Base-by-base conservation (phyloP, 1,140 invertebrate species). In the Heliconius nattereri region DNA sequence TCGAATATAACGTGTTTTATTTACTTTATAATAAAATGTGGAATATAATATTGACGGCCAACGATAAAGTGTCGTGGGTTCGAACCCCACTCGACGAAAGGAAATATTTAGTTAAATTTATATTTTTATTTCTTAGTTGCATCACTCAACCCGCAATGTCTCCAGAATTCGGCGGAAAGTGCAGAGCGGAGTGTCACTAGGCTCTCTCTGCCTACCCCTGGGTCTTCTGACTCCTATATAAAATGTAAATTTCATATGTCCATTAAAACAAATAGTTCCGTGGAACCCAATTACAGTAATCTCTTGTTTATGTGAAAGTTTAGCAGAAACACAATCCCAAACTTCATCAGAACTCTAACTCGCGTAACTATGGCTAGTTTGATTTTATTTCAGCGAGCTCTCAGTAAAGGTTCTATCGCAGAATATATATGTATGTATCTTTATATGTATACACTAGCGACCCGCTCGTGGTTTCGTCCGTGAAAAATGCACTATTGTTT, bases 261-360 rank as follows among this genome's bases (percentile, higher is more conserved):
- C 40, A 45, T 45, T 45, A 45, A 66, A 66, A 66, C 23, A 66
- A 16, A 66, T 26, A 66, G 13, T 26, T 13, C 9, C 16, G n/a
- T 26, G 11, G 57, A 29, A 66, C 23, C 60, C 60, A 66, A 26
- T 66, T 66, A 66, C 23, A 66, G 60, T 66, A 66, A 66, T 66
- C 60, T 66, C 60, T 29, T 66, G 60, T 66, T 29, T 66, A 66
- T 66, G 60, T 29, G 11, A 66, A 66, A 66, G 60, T 66, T 66
- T 66, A 66, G 23, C 60, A 26, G 60, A 66, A 66, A 66, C 23
- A 66, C 26, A 66, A 66, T 29, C 60, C 60, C 23, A 66, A 66
- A 66, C 60, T 66, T 66, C 60, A 66, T 66, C 60, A 66, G 60
- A 66, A 29, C 60, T 66, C 60, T 66, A 66, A 66, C 60, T 66